Conservation (phyloP, 2,113 vertebrate species). For the Hippocampus mohnikei region DNA sequence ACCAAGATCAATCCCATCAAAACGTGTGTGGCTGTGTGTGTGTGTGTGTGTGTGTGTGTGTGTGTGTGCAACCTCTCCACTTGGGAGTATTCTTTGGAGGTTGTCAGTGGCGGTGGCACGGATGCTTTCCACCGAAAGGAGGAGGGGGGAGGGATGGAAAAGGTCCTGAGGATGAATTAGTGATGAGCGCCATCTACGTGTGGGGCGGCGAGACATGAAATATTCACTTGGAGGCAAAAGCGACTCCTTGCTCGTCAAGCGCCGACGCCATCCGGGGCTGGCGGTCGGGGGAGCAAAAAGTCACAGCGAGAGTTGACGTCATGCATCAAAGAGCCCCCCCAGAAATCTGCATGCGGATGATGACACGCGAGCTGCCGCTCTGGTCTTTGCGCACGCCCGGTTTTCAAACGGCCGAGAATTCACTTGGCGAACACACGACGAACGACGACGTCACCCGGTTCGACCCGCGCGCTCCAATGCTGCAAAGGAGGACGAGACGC, state of each 20-base stretch:
- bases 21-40: no score
- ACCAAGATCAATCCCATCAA: no score
- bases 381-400: conserved; percentile 56
- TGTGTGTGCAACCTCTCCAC: no score
- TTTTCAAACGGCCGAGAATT: conserved; percentile 12
- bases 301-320: conserved; percentile 22
- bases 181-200: conserved; percentile 65
- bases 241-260: conserved; percentile 14
- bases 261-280: background rate
- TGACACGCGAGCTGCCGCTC: conserved; percentile 5
- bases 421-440: background rate
- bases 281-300: conserved; percentile 10
- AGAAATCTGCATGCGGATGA: conserved; percentile 51
- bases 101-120: no score
- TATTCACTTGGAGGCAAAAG: conserved; percentile 57
- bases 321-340: background rate
- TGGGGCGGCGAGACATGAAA: conserved; percentile 67
- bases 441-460: conserved; percentile 2
- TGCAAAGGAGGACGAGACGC: conserved; percentile 38
- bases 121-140: conserved; percentile 15
- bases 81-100: no score
- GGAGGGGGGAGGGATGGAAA: conserved; percentile 35
- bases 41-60: no score
- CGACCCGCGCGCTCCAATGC: background rate
- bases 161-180: conserved; percentile 67